These are phyloP conservation scores for Clarias pachynema DNA, from an alignment of 2,797 vertebrate genomes.

Conservation along the genomic window DNA sequence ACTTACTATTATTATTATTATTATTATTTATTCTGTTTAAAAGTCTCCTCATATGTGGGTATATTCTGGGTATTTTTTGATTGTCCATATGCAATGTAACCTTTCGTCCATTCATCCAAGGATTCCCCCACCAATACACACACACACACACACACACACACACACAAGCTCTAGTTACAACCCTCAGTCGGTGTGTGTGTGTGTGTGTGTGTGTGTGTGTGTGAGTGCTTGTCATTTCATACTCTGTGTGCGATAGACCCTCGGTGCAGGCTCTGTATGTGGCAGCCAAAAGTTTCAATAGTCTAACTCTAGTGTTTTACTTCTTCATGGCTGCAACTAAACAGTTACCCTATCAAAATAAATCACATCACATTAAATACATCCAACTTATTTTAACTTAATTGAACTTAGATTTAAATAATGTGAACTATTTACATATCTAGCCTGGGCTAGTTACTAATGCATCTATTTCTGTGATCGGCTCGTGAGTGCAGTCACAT, in stretches of 20 bases:
- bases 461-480: neutral
- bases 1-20: no score
- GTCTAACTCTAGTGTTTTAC: neutral
- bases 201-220: neutral
- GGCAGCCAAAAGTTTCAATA: neutral
- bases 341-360: neutral
- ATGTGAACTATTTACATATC: neutral
- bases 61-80: neutral
- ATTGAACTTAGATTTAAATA: no score
- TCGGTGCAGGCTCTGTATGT: neutral
- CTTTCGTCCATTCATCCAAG: neutral
- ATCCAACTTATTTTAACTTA: no score
- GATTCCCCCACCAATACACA: neutral
- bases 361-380: no score
- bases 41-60: neutral
- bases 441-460: neutral
- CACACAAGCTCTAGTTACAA: neutral
- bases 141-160: conserved; percentile 30
- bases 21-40: neutral
- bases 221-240: conserved; percentile 3
- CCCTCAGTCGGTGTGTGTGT: neutral
- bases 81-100: neutral
- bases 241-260: neutral
- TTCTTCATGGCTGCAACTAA: neutral
- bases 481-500: neutral